Conservation (phyloP, 2,113 vertebrate genomes). For the Megalops atlanticus region DNA sequence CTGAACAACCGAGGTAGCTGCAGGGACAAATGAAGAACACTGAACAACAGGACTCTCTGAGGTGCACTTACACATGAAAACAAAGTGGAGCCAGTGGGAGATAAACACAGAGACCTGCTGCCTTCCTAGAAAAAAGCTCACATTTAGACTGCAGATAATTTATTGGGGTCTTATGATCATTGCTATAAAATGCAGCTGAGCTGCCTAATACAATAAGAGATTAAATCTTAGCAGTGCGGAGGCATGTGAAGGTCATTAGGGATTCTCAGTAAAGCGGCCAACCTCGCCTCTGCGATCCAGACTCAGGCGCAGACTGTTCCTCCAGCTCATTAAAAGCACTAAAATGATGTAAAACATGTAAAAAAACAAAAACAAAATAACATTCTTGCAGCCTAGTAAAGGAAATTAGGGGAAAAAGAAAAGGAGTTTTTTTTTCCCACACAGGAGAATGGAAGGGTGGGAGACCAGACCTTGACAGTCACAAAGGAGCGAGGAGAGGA, state of each 20-base stretch:
- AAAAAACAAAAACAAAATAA: neutral
- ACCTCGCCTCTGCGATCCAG: too few relatives aligned
- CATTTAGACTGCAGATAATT: neutral
- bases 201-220: neutral
- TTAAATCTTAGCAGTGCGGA: neutral
- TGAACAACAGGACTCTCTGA: neutral
- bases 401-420: neutral
- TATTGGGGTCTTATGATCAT: neutral
- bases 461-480: neutral
- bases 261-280: neutral
- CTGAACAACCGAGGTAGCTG: neutral
- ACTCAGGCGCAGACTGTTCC: neutral
- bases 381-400: neutral
- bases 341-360: neutral
- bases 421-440: too few relatives aligned
- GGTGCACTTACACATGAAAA: neutral
- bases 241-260: neutral
- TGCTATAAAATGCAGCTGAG: neutral
- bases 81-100: neutral
- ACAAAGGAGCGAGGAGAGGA: neutral
- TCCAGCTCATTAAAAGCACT: neutral
- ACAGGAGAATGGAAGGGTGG: neutral
- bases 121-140: neutral
- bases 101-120: neutral
- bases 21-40: neutral